A percentile compares a stretch with the other conserved stretches of the same genome.
These are phyloP conservation scores for Forpus xanthops DNA, from an alignment of 2,797 vertebrate species.

Conservation along the genomic window DNA sequence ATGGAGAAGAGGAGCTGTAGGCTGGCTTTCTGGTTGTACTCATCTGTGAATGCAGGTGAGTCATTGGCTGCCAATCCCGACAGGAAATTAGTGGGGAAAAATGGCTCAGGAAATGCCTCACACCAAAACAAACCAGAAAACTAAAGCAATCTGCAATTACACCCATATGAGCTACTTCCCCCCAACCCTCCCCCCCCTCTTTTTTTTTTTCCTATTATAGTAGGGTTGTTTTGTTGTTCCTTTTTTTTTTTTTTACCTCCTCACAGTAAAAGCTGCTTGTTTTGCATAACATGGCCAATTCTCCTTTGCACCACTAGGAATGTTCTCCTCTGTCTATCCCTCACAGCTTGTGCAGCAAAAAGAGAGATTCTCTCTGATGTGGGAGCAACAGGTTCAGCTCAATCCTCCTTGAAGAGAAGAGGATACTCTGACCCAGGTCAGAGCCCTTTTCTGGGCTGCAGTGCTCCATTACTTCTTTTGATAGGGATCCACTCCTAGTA, in stretches of 20 bases:
- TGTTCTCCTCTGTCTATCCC: background rate
- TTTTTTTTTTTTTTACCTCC: background rate
- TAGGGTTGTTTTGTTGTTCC: background rate
- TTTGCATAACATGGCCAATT: background rate
- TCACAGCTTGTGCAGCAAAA: background rate
- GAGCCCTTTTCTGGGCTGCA: background rate
- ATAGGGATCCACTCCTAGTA: background rate
- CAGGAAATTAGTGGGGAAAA: constrained; percentile 1
- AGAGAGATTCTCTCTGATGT: background rate
- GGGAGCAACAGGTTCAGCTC: background rate
- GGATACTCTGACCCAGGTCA: background rate
- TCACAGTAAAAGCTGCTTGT: background rate
- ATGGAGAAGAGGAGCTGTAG: background rate
- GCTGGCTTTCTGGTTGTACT: constrained; percentile 14
- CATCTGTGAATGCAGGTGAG: constrained; percentile 35
- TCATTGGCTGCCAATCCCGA: constrained; percentile 25
- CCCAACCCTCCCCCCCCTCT: fast-evolving
- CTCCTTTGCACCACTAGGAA: background rate
- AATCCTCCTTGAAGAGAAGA: fast-evolving
- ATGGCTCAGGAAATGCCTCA: background rate
- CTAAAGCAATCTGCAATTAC: background rate
- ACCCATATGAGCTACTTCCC: background rate
- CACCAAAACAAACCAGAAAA: constrained; percentile 18
- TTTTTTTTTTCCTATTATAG: background rate
- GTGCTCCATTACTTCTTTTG: background rate